These are phyloP conservation scores for Bedellia somnulentella DNA, from an alignment of 2,888 invertebrate species.

Conservation along the genomic window DNA sequence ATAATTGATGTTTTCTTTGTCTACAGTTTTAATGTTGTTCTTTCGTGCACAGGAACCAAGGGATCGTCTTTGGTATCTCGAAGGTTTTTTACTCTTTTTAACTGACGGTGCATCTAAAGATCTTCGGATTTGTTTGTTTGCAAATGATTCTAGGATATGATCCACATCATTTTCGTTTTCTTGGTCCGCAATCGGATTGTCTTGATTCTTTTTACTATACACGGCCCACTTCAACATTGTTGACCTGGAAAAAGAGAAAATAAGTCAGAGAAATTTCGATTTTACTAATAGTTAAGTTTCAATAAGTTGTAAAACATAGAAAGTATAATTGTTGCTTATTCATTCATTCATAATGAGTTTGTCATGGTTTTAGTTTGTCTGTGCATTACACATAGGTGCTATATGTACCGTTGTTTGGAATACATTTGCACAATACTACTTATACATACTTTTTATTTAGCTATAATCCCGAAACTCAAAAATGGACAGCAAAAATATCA, in stretches of 20 bases:
- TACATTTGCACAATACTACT: too few species aligned
- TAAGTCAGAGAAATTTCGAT: not conserved
- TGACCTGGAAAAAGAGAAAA: slow-evolving; percentile 25
- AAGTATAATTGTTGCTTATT: too few species aligned
- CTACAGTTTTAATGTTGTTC: slow-evolving; percentile 27
- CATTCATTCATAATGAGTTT: too few species aligned
- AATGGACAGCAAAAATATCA: too few species aligned
- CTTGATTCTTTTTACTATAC: slow-evolving; percentile 46
- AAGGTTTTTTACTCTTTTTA: slow-evolving; percentile 47
- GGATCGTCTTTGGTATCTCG: slow-evolving; percentile 46
- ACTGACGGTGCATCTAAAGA: slow-evolving; percentile 41
- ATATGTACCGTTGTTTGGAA: too few species aligned
- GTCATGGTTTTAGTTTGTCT: too few species aligned
- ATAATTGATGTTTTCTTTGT: slow-evolving; percentile 52
- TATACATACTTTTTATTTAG: too few species aligned
- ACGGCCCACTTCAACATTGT: slow-evolving; percentile 69
- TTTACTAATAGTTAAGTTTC: not conserved
- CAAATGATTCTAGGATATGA: slow-evolving; percentile 19
- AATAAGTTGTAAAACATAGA: not conserved
- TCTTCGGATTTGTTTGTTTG: slow-evolving; percentile 24
- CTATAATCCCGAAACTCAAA: too few species aligned
- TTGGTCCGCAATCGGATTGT: slow-evolving; percentile 20
- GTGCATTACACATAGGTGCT: too few species aligned
- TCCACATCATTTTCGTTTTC: slow-evolving; percentile 19
- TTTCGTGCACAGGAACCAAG: slow-evolving; percentile 37